Conservation (phyloP, 2,113 vertebrate genomes). For the Sturnus vulgaris region DNA sequence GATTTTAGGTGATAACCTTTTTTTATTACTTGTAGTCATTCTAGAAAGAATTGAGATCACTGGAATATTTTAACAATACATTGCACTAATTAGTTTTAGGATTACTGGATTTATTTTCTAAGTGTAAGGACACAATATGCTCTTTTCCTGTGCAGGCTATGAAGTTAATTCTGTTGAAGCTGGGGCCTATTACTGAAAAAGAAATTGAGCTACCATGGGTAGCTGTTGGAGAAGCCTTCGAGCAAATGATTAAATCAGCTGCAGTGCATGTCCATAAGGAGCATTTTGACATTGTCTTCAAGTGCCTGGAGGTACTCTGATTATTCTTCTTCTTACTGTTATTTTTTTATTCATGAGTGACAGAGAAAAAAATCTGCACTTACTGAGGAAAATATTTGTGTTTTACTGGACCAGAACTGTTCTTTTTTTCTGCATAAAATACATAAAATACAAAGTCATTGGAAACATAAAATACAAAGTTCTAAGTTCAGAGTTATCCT, state of each 20-base stretch:
- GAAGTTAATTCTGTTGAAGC: slow-evolving; percentile 81
- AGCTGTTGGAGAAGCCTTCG: slow-evolving; percentile 79
- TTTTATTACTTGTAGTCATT: not conserved
- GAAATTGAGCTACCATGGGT: slow-evolving; percentile 79
- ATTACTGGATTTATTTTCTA: not conserved
- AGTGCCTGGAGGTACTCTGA: slow-evolving; percentile 80
- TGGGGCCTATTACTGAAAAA: slow-evolving; percentile 80
- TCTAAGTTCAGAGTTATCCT: not conserved
- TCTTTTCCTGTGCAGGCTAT: slow-evolving; percentile 74
- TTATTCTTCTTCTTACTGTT: not conserved
- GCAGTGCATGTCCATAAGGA: slow-evolving; percentile 79
- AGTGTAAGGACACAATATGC: not conserved
- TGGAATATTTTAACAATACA: not conserved
- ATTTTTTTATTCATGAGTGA: not conserved
- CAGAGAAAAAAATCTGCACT: not conserved
- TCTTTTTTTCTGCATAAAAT: not conserved
- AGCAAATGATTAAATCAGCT: slow-evolving; percentile 82
- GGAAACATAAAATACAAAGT: not conserved
- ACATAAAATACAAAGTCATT: not conserved
- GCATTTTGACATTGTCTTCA: slow-evolving; percentile 84
- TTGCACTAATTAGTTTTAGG: not conserved
- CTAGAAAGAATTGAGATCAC: not conserved
- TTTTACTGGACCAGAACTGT: not conserved
- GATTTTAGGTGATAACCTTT: not conserved
- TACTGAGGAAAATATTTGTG: not conserved